A percentile compares a stretch with the other conserved stretches of the same genome.
phyloP scores from a whole-genome alignment of 1,140 invertebrate genomes.

The Eupristina koningsbergeri region DNA sequence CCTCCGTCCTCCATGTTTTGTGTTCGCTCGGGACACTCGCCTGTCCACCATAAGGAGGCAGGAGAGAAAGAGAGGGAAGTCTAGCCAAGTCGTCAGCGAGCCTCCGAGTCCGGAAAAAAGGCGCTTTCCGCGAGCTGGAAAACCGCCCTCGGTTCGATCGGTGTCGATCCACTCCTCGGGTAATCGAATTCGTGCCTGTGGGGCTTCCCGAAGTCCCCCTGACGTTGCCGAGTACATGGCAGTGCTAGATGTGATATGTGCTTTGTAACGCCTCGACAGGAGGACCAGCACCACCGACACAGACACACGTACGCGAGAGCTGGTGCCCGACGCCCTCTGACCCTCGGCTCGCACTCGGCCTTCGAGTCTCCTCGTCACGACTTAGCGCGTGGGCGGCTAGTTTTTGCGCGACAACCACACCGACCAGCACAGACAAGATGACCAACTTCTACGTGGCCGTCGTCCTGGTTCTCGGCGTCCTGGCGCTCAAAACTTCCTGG shows the following conservation, averaged over 20 bases:
- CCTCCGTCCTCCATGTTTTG: constrained; percentile 37
- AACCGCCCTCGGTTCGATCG: not conserved
- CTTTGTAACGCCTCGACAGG: not conserved
- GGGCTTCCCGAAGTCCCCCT: not conserved
- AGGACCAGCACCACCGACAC: constrained; percentile 1
- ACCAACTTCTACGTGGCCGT: constrained; percentile 2
- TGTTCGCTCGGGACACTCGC: constrained; percentile 31
- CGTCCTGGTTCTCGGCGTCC: not conserved
- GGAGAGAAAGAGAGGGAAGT: not conserved
- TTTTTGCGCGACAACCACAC: not conserved
- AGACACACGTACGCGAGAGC: not conserved
- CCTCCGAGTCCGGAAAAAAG: not conserved
- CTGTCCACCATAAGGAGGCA: constrained; percentile 3
- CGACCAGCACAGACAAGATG: constrained; percentile 15
- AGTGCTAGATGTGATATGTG: constrained; percentile 21
- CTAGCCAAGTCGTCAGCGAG: not conserved
- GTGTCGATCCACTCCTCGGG: not conserved
- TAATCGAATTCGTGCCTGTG: not conserved
- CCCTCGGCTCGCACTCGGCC: not conserved
- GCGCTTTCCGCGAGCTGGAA: not conserved
- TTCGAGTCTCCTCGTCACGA: not conserved
- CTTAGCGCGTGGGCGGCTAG: not conserved
- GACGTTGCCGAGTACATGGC: not conserved
- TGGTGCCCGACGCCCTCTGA: not conserved
- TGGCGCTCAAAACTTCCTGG: not conserved